Conservation (phyloP, 2,888 invertebrate genomes). For the Dexiosoma caninum region DNA sequence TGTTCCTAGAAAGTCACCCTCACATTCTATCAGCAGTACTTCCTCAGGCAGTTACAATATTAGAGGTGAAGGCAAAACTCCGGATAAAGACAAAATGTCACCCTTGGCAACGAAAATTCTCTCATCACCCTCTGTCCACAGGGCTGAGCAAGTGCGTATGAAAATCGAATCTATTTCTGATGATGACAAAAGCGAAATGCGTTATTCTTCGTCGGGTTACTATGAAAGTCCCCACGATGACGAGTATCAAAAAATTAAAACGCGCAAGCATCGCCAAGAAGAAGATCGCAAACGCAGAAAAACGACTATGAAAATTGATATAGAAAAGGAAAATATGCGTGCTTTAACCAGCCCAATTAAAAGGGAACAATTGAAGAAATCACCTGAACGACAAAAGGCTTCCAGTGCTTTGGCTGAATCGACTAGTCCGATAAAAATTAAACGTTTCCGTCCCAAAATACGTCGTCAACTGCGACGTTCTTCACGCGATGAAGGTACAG, state of each 20-base stretch:
- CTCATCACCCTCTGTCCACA: constrained; percentile 12
- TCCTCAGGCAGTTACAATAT: constrained; percentile 81
- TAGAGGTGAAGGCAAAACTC: constrained; percentile 68
- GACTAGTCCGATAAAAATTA: constrained; percentile 76
- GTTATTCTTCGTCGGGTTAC: constrained; percentile 86
- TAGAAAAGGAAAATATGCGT: constrained; percentile 81
- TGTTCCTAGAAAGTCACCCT: constrained; percentile 76
- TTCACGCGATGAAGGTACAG: constrained; percentile 72
- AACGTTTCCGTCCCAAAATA: constrained; percentile 78
- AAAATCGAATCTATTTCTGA: constrained; percentile 82
- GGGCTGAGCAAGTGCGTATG: constrained; percentile 46
- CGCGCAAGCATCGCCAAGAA: constrained; percentile 80
- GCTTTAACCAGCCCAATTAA: constrained; percentile 78
- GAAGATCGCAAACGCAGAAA: constrained; percentile 86
- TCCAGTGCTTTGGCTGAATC: constrained; percentile 69
- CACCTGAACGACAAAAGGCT: constrained; percentile 71
- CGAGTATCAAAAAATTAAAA: constrained; percentile 71
- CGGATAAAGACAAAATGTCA: constrained; percentile 36
- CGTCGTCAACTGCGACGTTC: constrained; percentile 75
- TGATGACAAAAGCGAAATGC: constrained; percentile 83
- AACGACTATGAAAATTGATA: constrained; percentile 88
- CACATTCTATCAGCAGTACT: constrained; percentile 80
- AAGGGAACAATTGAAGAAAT: constrained; percentile 70
- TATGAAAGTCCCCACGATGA: constrained; percentile 87
- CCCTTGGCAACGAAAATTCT: constrained; percentile 56